Evolutionary conservation across 2,888 invertebrate genomes (phyloP).

Genomic region (Metalampra italica): DNA sequence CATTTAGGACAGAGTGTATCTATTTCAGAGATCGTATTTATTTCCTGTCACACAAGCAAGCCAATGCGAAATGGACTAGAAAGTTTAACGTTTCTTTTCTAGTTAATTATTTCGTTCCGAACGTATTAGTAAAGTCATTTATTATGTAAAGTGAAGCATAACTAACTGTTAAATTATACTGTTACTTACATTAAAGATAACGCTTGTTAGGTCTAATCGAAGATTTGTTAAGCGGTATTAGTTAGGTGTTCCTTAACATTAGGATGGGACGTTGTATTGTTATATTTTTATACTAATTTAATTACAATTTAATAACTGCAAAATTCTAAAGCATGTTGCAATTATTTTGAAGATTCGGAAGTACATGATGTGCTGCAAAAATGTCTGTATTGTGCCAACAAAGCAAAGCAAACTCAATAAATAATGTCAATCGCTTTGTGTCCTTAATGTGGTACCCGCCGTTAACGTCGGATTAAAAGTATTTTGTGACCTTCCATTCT

Average conservation of each 20-base stretch:
- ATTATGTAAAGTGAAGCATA: not conserved
- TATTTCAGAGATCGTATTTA: constrained; percentile 6
- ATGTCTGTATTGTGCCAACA: not conserved
- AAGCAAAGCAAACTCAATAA: not conserved
- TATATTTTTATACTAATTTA: too few relatives aligned
- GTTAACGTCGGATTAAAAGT: constrained; percentile 5
- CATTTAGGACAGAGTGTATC: constrained; percentile 5
- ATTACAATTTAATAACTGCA: too few relatives aligned
- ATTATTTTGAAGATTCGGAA: not conserved
- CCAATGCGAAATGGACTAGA: constrained; percentile 1
- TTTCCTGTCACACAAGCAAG: constrained; percentile 1
- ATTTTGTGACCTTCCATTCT: constrained; percentile 1
- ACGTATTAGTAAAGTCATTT: not conserved
- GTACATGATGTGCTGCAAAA: not conserved
- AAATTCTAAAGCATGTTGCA: not conserved
- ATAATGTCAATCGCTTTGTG: constrained; percentile 1
- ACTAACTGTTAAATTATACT: not conserved
- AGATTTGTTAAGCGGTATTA: too few relatives aligned
- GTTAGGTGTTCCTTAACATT: too few relatives aligned
- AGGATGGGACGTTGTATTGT: too few relatives aligned
- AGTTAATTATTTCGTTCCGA: constrained; percentile 2
- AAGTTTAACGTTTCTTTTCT: constrained; percentile 3
- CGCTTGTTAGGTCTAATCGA: too few relatives aligned
- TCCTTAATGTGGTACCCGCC: not conserved
- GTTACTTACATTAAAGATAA: too few relatives aligned